Conservation (phyloP, 2,888 invertebrate species). For the Caenorhabditis sp. region DNA sequence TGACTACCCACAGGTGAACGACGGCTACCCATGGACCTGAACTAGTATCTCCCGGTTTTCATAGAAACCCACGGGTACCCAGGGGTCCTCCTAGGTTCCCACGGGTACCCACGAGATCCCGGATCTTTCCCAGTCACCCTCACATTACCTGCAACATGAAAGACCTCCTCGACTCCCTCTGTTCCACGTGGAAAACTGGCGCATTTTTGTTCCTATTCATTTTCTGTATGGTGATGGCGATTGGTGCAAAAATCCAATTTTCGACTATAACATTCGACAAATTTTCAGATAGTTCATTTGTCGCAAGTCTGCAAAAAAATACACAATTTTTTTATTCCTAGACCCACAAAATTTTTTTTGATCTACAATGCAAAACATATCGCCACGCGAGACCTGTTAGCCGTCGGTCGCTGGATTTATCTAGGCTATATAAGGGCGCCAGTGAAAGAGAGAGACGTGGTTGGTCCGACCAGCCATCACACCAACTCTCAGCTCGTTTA, state of each 20-base stretch:
- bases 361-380: not conserved
- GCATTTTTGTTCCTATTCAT: slow-evolving; percentile 38
- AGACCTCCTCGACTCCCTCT: slow-evolving; percentile 26
- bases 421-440: not conserved
- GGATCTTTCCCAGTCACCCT: too few relatives aligned
- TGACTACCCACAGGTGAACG: too few relatives aligned
- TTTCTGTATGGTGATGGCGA: slow-evolving; percentile 46
- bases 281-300: slow-evolving; percentile 7
- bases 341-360: not conserved
- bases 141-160: slow-evolving; percentile 29
- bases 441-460: not conserved
- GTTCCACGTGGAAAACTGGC: slow-evolving; percentile 17
- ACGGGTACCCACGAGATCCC: not conserved
- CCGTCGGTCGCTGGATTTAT: slow-evolving; percentile 19
- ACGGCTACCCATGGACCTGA: too few relatives aligned
- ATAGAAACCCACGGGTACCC: not conserved
- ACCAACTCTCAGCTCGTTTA: not conserved
- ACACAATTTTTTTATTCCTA: too few relatives aligned
- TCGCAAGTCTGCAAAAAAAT: slow-evolving; percentile 13
- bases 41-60: too few relatives aligned
- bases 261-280: slow-evolving; percentile 26
- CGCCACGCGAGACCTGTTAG: slow-evolving; percentile 9
- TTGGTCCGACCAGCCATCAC: not conserved
- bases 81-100: not conserved
- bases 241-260: slow-evolving; percentile 52